These are phyloP conservation scores for Takifugu ocellatus DNA, from an alignment of 2,797 vertebrate genomes.

Conservation along the genomic window DNA sequence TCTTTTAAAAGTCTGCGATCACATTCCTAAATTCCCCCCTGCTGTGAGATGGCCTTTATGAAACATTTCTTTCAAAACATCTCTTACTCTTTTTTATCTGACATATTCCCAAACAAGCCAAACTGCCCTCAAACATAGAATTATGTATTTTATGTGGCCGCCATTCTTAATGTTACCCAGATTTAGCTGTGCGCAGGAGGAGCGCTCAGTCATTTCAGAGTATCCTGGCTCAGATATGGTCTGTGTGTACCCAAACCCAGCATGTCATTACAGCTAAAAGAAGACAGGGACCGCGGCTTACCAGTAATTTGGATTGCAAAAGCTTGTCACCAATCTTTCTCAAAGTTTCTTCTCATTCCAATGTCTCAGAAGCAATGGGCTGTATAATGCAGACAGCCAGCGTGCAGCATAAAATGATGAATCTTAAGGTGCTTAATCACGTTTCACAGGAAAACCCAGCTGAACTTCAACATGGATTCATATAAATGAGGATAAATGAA, in stretches of 20 bases:
- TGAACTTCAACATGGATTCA: too few species aligned
- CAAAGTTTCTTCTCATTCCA: slow-evolving; percentile 16
- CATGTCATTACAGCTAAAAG: slow-evolving; percentile 61
- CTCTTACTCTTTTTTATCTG: slow-evolving; percentile 23
- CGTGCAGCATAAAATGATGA: too few species aligned
- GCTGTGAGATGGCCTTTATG: slow-evolving; percentile 3
- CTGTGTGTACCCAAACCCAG: slow-evolving; percentile 39
- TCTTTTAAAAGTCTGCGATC: neutral
- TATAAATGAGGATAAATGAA: too few species aligned
- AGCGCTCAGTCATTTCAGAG: slow-evolving; percentile 47
- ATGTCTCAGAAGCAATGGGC: slow-evolving; percentile 18
- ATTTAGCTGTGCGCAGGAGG: slow-evolving; percentile 49
- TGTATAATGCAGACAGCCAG: neutral
- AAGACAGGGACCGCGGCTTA: slow-evolving; percentile 55
- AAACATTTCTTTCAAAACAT: slow-evolving; percentile 4
- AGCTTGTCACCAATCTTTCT: slow-evolving; percentile 47
- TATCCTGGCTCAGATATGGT: slow-evolving; percentile 39
- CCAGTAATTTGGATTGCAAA: slow-evolving; percentile 55
- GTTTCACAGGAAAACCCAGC: too few species aligned
- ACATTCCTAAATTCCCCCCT: slow-evolving; percentile 1
- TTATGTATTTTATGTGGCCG: slow-evolving; percentile 42
- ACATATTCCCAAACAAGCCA: slow-evolving; percentile 33
- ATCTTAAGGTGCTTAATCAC: too few species aligned
- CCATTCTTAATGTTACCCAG: slow-evolving; percentile 40
- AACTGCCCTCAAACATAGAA: slow-evolving; percentile 37